Conservation (phyloP, 1,140 invertebrate species). For the Yoshiicerus persimilis region DNA sequence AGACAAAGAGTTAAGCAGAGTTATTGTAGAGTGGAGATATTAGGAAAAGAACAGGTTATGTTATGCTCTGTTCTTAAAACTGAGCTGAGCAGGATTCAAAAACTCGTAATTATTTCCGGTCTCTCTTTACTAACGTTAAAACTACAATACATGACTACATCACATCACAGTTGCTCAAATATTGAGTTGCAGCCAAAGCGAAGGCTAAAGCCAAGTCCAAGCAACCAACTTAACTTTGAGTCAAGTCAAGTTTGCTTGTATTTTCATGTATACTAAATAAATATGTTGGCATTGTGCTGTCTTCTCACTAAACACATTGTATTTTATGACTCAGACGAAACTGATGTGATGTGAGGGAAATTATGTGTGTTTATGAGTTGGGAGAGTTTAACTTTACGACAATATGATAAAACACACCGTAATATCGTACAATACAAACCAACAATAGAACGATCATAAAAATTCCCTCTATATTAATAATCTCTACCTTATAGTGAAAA, state of each 20-base stretch:
- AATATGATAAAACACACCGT: not conserved
- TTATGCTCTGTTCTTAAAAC: constrained; percentile 12
- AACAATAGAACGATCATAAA: not conserved
- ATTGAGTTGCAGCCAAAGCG: not conserved
- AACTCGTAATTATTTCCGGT: constrained; percentile 42
- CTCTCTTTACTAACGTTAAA: not conserved
- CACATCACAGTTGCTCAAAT: not conserved
- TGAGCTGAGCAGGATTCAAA: constrained; percentile 28
- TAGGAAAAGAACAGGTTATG: constrained; percentile 4
- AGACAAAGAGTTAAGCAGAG: not conserved
- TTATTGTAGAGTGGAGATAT: not conserved
- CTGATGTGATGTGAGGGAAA: constrained; percentile 4
- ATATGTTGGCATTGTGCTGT: not conserved
- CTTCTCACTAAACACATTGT: constrained; percentile 13
- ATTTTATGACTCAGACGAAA: constrained; percentile 14
- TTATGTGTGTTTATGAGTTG: constrained; percentile 3
- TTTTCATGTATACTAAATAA: not conserved
- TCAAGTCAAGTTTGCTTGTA: not conserved
- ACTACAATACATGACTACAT: not conserved
- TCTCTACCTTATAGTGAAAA: not conserved
- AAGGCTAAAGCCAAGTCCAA: not conserved
- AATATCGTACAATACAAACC: not conserved
- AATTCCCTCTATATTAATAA: not conserved
- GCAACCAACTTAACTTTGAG: too few relatives aligned
- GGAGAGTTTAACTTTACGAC: not conserved